A percentile compares a stretch with the other conserved stretches of the same genome.
These are phyloP conservation scores for Drosophila mayaguana DNA, from an alignment of 2,888 invertebrate species.

Conservation along the genomic window DNA sequence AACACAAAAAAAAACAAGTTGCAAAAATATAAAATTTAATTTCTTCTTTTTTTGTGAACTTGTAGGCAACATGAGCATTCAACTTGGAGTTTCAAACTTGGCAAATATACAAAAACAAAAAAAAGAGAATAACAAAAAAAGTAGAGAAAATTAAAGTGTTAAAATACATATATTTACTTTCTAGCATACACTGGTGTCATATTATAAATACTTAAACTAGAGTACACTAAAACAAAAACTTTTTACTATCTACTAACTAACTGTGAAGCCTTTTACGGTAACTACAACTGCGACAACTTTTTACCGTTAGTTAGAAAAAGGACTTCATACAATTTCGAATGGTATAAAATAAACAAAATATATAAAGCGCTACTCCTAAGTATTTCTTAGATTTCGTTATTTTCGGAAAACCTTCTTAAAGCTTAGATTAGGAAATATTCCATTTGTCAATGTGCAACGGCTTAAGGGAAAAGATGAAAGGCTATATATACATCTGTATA, in stretches of 20 bases:
- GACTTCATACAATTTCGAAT: conserved; percentile 27
- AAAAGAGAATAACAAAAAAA: conserved; percentile 12
- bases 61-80: conserved; percentile 48
- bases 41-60: conserved; percentile 25
- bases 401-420: conserved; percentile 11
- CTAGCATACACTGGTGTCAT: conserved; percentile 43
- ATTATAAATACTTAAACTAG: conserved; percentile 48
- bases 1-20: conserved; percentile 18
- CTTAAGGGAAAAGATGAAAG: conserved; percentile 6
- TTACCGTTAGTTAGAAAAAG: conserved; percentile 36
- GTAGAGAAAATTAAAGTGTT: conserved; percentile 18
- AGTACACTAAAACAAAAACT: conserved; percentile 47
- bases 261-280: conserved; percentile 20
- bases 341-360: conserved; percentile 4
- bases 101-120: conserved; percentile 29
- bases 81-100: conserved; percentile 71
- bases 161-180: conserved; percentile 32
- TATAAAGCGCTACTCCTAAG: conserved; percentile 7
- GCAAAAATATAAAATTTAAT: conserved; percentile 15
- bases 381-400: conserved; percentile 19
- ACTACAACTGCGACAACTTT: conserved; percentile 49
- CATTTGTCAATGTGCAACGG: conserved; percentile 44
- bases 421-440: conserved; percentile 30
- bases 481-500: conserved; percentile 15
- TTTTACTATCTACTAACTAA: conserved; percentile 37